Evolutionary conservation across 2,797 vertebrate genomes (phyloP), one percentile per base, ranked within the genome.

Genomic region (Chelon labrosus): DNA sequence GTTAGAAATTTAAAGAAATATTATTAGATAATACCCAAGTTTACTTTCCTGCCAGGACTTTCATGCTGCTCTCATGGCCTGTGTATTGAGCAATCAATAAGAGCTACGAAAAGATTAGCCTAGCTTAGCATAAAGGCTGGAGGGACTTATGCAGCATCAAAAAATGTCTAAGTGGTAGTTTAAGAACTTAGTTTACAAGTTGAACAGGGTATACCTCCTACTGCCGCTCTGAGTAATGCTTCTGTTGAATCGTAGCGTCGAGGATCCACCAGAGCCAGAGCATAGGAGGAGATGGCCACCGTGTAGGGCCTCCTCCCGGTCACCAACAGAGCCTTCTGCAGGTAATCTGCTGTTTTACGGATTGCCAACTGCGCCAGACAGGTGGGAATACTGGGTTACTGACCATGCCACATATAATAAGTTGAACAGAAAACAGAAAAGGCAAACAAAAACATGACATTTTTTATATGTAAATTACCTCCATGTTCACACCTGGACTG

Each of bases 261-360:
- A 10, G 27, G 6, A 10, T 50, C 69, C 35, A 85, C 53, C 60
- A 95, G 60, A 60, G 95, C 87, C 77, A 98, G 84, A 0, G 97
- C 97, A 0, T 98, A 98, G 42, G 95, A 94, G 1, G 91, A n/a
- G 42, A 99, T 92, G 72, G 97, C 96, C 63, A 96, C 93, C 0
- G 95, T 94, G 86, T 99, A 98, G 0, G 97, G 93, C 6, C 95
- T 89, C 70, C 51, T 44, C 14, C 96, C 65, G 0, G 1, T 0
- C 0, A 0, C 58, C 2, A 9, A 0, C 12, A 96, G 91, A 7
- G 57, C 86, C 51, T 1, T 47, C 47, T 12, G 35, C 12, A 99
- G 89, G 74, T 92, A 96, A 0, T 44, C 0, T 0, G 83, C 70
- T 0, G 96, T 90, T 56, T 70, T 90, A 1, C 0, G 7, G 14